phyloP scores from a whole-genome alignment of 2,797 vertebrate genomes.

The Anniella stebbinsi region DNA sequence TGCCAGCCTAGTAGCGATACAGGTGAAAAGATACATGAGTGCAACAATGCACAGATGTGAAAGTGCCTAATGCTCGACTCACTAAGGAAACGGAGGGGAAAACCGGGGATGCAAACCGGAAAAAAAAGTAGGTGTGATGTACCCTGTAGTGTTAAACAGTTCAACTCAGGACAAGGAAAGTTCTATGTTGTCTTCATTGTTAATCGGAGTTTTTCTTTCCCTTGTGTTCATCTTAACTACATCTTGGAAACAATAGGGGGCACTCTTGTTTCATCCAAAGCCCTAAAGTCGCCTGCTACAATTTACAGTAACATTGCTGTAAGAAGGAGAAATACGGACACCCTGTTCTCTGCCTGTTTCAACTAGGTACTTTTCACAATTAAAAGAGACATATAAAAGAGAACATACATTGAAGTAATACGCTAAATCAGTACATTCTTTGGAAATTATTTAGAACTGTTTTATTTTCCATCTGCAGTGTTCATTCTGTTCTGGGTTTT shows the following conservation, averaged over 20 bases:
- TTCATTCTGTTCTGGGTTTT: neutral
- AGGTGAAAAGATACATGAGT: too few relatives aligned
- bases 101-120: too few relatives aligned
- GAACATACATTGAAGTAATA: neutral
- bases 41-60: too few relatives aligned
- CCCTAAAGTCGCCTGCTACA: neutral
- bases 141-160: neutral
- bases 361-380: accelerated
- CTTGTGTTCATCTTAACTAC: neutral
- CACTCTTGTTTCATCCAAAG: slow-evolving; percentile 30
- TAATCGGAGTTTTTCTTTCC: neutral
- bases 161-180: neutral
- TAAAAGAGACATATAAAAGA: neutral
- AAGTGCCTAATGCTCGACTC: too few relatives aligned
- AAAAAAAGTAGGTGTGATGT: too few relatives aligned
- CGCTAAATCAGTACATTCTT: neutral
- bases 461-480: neutral
- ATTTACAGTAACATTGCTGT: neutral
- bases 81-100: too few relatives aligned
- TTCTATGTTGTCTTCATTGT: neutral
- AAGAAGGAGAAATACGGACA: neutral
- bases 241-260: slow-evolving; percentile 19
- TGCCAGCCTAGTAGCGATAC: too few relatives aligned
- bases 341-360: neutral
- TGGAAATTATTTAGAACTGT: neutral